Base-by-base conservation (phyloP, 1,140 invertebrate species). In the Leptinotarsa defecta region DNA sequence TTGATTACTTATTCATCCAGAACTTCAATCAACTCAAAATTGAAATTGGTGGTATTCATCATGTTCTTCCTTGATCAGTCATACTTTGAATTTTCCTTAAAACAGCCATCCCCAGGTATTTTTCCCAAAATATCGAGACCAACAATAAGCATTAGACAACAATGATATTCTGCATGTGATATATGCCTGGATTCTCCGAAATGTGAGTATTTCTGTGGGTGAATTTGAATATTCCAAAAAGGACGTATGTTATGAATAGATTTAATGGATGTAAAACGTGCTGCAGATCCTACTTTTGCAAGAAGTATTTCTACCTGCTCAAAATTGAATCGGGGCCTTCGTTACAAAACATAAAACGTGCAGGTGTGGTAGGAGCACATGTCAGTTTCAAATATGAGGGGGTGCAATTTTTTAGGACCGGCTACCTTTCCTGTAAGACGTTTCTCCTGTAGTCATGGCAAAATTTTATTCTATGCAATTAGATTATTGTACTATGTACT, bases 281-380 rank as follows among this genome's bases (percentile, higher is more conserved):
- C 34, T 64, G 34, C 19, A 61, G 22, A 49, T 57, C 63, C 48
- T 70, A 64, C 73, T 68, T 69, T 74, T 65, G 71, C 71, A 73
- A 73, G 61, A 65, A 73, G 48, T 48, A 73, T 69, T 74, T 74
- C 73, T 74, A 74, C 73, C 73, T 74, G 73, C 73, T 52, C 73
- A 61, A 52, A 49, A 61, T 34, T 34, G 43, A 73, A 73, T 73
- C 61, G 48, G 13, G 8, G 8, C 52, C 71, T 22, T 68, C 43
- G 67, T 68, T 68, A 68, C 67, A 68, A 71, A 63, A 61, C 57
- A 63, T 48, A 73, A 63, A 62, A 24, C 34, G 48, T 74, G 73
- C 73, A 74, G 73, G 73, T 74, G 73, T 68, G 49, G 48, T 15
- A 15, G 65, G 49, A 34, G 24, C 73, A 68, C 73, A 74, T 69